These are phyloP conservation scores for Coptodon rendalli DNA, from an alignment of 2,113 vertebrate species.

Conservation along the genomic window DNA sequence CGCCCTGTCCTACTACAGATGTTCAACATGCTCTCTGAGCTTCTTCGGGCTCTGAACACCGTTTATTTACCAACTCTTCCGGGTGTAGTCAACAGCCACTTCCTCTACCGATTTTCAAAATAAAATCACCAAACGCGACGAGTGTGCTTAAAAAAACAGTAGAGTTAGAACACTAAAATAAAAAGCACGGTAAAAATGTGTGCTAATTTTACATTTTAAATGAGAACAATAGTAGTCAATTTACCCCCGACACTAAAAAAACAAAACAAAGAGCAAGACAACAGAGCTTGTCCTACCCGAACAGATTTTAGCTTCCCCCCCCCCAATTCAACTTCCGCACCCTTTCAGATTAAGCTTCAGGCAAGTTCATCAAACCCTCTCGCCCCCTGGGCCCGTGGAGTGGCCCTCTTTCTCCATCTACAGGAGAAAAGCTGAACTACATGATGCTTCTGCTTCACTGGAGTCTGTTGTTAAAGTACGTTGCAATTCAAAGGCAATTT, in stretches of 20 bases:
- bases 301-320: not conserved
- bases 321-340: not conserved
- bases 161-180: not conserved
- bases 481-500: not conserved
- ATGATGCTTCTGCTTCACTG: constrained; percentile 9
- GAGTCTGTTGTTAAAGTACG: not conserved
- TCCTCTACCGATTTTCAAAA: not conserved
- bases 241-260: not conserved
- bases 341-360: not conserved
- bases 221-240: not conserved
- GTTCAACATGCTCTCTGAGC: not conserved
- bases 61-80: constrained; percentile 21
- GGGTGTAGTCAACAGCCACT: not conserved
- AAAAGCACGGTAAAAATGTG: not conserved
- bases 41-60: not conserved
- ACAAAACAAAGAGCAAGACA: not conserved
- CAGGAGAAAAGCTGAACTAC: constrained; percentile 27
- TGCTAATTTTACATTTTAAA: not conserved
- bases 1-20: not conserved
- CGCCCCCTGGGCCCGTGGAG: constrained; percentile 1
- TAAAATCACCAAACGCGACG: not conserved
- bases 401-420: constrained; percentile 11
- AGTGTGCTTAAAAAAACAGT: not conserved
- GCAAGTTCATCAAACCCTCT: not conserved
- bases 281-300: not conserved